These are phyloP conservation scores for Oppia nitens DNA, from an alignment of 1,140 invertebrate species.

Conservation along the genomic window DNA sequence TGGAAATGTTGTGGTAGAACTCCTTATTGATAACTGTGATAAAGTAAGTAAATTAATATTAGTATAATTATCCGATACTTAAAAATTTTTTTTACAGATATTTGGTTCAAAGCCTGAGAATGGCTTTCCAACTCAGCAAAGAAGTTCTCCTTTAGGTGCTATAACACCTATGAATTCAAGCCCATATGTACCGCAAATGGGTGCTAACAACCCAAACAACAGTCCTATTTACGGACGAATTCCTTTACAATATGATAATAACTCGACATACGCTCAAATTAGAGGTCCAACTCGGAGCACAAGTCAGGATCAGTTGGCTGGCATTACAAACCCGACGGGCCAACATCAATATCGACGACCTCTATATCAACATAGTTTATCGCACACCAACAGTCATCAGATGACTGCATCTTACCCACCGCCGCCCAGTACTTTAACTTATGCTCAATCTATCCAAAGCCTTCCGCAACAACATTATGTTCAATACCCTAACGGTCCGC, in stretches of 20 bases:
- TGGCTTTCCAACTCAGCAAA: too few species aligned
- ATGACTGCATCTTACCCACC: too few species aligned
- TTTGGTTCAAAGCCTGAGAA: slow-evolving; percentile 12
- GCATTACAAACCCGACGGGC: not conserved
- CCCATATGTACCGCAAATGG: too few species aligned
- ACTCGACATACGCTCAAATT: not conserved
- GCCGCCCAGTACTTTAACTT: too few species aligned
- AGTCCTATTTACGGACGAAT: not conserved
- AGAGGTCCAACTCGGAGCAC: not conserved
- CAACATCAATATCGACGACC: too few species aligned
- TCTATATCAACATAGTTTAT: too few species aligned
- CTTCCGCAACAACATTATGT: too few species aligned
- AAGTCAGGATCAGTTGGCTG: slow-evolving; percentile 12
- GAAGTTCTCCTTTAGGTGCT: too few species aligned
- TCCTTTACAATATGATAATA: not conserved
- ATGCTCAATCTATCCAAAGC: too few species aligned
- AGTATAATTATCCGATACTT: not conserved
- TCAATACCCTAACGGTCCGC: too few species aligned
- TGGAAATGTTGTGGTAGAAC: slow-evolving; percentile 92
- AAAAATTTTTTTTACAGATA: slow-evolving; percentile 16
- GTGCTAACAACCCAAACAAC: not conserved
- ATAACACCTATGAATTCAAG: too few species aligned
- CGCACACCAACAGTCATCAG: too few species aligned
- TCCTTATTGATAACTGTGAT: slow-evolving; percentile 79
- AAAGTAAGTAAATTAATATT: slow-evolving; percentile 37